Base-by-base conservation (phyloP, 1,140 invertebrate genomes). In the Panagrolaimus sp. region DNA sequence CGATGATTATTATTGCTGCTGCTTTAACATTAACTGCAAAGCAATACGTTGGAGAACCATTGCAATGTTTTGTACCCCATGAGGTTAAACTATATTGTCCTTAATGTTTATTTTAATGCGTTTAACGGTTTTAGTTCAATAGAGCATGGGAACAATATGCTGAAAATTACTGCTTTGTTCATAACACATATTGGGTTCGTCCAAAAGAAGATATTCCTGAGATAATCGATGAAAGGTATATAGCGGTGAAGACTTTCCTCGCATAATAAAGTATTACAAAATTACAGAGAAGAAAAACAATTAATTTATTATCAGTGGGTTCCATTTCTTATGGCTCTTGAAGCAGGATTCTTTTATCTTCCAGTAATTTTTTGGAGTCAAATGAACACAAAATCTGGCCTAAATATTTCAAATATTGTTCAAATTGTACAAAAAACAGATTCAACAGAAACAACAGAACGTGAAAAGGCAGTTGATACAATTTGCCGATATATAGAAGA, bases 101-200 rank as follows among this genome's bases (percentile, higher is more conserved):
- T 61, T 5, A 14, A 14, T 16, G 20, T 61, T 4, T 62, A 16
- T 63, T 68, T n/a, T n/a, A n/a, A n/a, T n/a, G 65, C 8, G 11
- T 61, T 16, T n/a, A 46, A 68, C 1, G 67, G 66, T 20, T 69
- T 75, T 57, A 77, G 85, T 72, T 86, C 86, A 84, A 84, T 3
- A 77, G 73, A 65, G 79, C 81, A 38, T 67, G 66, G 66, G 66
- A 67, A 23, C 1, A 31, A 27, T 67, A 67, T 25, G 42, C 31
- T 11, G 66, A 67, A 23, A 63, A n/a, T 9, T 25, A 42, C 9
- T 67, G 66, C 62, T 67, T 67, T 63, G 80, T 57, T 67, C 31
- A n/a, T n/a, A 67, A n/a, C 44, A 20, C n/a, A 4, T 64, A 57
- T 27, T 57, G 77, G 77, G 76, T 83, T 7, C 62, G 48, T 43